Evolutionary conservation across 2,888 invertebrate species (phyloP).

Genomic region (Perdita meconis): DNA sequence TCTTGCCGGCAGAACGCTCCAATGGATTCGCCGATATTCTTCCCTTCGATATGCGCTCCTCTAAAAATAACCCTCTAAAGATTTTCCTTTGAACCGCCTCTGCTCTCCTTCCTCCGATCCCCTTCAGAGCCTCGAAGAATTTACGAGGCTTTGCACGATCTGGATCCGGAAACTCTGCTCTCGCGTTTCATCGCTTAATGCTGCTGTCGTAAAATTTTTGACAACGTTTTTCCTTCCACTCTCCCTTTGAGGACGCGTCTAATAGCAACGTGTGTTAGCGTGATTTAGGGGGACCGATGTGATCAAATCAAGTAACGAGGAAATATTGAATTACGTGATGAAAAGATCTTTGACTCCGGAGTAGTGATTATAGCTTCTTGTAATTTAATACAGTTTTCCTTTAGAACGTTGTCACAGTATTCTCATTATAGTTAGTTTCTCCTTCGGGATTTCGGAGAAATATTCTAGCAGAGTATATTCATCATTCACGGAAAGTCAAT

Average conservation of each 20-base stretch:
- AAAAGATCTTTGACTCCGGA: background rate
- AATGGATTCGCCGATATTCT: constrained; percentile 34
- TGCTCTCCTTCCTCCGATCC: background rate
- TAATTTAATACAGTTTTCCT: too few relatives aligned
- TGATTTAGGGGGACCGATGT: background rate
- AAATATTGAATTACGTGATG: background rate
- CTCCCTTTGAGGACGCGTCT: background rate
- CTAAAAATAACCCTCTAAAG: constrained; percentile 36
- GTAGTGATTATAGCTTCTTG: too few relatives aligned
- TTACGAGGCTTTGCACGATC: constrained; percentile 2
- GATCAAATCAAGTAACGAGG: background rate
- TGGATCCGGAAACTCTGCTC: constrained; percentile 7
- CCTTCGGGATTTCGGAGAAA: too few relatives aligned
- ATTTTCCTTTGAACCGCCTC: constrained; percentile 26
- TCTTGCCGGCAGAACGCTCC: constrained; percentile 38
- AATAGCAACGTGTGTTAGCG: background rate
- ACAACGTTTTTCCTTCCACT: constrained; percentile 11
- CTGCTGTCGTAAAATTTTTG: constrained; percentile 18
- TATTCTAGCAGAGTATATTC: too few relatives aligned
- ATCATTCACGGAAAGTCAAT: too few relatives aligned
- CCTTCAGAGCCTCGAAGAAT: constrained; percentile 1
- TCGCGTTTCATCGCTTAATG: constrained; percentile 32
- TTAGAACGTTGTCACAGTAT: too few relatives aligned
- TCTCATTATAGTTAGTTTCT: too few relatives aligned
- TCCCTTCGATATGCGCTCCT: constrained; percentile 11